phyloP scores from a whole-genome alignment of 2,797 vertebrate genomes.

The Anguilla megastoma region DNA sequence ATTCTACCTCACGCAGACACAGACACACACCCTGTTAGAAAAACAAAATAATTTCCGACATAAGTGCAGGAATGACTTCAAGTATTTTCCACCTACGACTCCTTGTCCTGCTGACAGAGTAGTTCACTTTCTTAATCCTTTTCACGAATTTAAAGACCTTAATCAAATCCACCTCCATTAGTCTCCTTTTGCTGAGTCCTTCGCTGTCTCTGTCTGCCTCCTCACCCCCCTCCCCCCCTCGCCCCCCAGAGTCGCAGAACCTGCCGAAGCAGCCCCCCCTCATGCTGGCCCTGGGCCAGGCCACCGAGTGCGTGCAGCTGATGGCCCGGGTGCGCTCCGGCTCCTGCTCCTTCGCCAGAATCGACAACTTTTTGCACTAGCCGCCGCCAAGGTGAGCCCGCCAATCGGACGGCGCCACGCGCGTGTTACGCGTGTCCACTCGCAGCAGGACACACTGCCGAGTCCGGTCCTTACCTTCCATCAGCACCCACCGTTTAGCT shows the following conservation, averaged over 20 bases:
- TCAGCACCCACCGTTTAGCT: not conserved
- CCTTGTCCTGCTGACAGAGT: not conserved
- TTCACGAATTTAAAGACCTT: not conserved
- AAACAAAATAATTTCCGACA: not conserved
- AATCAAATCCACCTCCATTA: not conserved
- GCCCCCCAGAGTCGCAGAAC: constrained; percentile 89
- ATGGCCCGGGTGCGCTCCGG: constrained; percentile 94
- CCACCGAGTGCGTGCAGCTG: constrained; percentile 94
- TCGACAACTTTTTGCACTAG: constrained; percentile 99
- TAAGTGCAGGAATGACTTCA: not conserved
- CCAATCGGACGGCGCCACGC: not conserved
- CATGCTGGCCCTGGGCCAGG: constrained; percentile 95
- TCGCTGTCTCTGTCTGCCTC: not conserved
- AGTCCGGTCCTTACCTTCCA: not conserved
- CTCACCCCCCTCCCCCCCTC: not conserved
- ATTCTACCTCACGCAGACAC: not conserved
- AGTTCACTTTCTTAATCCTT: not conserved
- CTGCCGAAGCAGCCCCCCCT: constrained; percentile 97
- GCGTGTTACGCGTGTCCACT: not conserved
- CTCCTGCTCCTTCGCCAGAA: constrained; percentile 97
- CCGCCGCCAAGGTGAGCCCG: constrained; percentile 70
- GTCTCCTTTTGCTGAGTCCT: not conserved
- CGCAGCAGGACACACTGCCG: not conserved
- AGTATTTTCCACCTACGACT: not conserved
- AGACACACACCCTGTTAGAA: not conserved